Base-by-base conservation (phyloP, 2,113 vertebrate species). In the Eira barbara region DNA sequence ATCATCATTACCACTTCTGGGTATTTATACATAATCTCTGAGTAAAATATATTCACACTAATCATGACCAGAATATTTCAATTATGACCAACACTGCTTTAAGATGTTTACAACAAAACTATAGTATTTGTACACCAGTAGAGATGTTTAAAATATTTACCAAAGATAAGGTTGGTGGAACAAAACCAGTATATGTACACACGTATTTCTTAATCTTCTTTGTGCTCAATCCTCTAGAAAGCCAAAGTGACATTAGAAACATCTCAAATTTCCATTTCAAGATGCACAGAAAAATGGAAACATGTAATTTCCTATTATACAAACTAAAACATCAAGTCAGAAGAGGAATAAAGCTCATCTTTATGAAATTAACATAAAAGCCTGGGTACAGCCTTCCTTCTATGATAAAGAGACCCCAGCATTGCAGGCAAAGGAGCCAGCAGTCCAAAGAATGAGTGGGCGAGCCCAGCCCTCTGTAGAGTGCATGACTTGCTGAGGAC, bases 51-150 rank as follows among this genome's bases (percentile, higher is more conserved):
- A 91, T 59, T 92, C 57, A 95, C 15, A 96, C 3, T 39, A 74
- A 25, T 34, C 81, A 96, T 94, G 84, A 69, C 42, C 95, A 87
- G 42, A 93, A 74, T 86, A 86, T 59, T 96, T 89, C 88, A 95
- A 91, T 67, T 79, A 67, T 79, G 78, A 91, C 73, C 47, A 79
- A 63, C n/a, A 86, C 9, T 83, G 57, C 74, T 95, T 71, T 71
- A 89, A 97, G 81, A 92, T 88, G 42, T 91, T 95, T 59, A 74
- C 83, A 96, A 94, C 49, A 29, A 96, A 97, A 91, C 89, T 88
- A 97, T 11, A 91, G 79, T 23, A 97, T 95, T 78, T 96, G 36
- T 57, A 96, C 23, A 59, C 21, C 76, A 80, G 36, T 84, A 95
- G 47, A 93, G 79, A 95, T 94, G 31, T 74, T 97, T 79, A 93